Conservation (phyloP, 2,888 invertebrate species). For the Shargacucullia verbasci region DNA sequence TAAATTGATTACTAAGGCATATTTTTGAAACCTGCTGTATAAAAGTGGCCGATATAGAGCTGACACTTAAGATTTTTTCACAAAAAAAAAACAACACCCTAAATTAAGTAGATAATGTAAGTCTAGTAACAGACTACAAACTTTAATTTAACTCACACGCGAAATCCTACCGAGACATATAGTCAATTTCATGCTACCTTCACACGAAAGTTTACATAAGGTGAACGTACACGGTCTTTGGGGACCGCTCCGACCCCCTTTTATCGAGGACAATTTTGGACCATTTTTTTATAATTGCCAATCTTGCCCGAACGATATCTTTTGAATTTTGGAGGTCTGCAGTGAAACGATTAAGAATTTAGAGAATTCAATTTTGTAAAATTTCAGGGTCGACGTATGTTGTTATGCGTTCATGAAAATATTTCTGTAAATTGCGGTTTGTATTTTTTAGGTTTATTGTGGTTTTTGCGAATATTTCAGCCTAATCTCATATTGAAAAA, state of each 20-base stretch:
- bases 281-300: constrained; percentile 79
- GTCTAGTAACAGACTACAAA: constrained; percentile 6
- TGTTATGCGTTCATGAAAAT: background rate
- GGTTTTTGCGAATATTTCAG: too few species aligned
- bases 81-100: too few species aligned
- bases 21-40: too few species aligned
- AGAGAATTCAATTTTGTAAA: constrained; percentile 62
- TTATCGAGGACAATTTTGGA: constrained; percentile 67
- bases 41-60: too few species aligned
- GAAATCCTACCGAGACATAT: constrained; percentile 30
- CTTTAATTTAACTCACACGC: constrained; percentile 23
- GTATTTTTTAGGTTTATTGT: background rate
- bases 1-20: too few species aligned
- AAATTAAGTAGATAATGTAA: constrained; percentile 11
- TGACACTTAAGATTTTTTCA: too few species aligned
- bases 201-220: constrained; percentile 38
- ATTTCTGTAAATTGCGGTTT: background rate
- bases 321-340: constrained; percentile 52
- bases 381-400: constrained; percentile 13
- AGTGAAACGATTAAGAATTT: constrained; percentile 63
- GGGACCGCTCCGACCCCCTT: constrained; percentile 52
- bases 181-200: constrained; percentile 48
- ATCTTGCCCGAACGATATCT: constrained; percentile 65
- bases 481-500: too few species aligned
- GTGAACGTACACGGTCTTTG: constrained; percentile 47